Percentiles rank a stretch among this genome's conserved stretches.
These are phyloP conservation scores for Coecobrya sp. DNA, from an alignment of 2,888 invertebrate genomes.

Conservation along the genomic window DNA sequence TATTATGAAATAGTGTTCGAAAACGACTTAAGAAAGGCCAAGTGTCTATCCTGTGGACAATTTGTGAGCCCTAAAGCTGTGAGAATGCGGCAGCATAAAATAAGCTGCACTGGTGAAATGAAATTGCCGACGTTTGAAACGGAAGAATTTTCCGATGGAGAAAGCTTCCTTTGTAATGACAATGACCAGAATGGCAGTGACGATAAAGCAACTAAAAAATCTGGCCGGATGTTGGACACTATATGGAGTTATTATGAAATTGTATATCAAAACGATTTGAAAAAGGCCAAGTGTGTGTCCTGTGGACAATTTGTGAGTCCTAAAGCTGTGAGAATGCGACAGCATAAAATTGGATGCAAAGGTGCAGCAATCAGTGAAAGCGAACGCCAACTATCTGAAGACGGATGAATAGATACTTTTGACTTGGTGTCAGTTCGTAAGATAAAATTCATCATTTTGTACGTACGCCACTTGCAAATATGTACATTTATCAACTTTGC, in stretches of 20 bases:
- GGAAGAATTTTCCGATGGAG: neutral
- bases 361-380: neutral
- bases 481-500: too few relatives aligned
- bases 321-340: conserved; percentile 61
- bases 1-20: conserved; percentile 38
- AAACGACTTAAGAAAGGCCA: conserved; percentile 59
- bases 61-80: conserved; percentile 65
- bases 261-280: conserved; percentile 7
- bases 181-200: neutral
- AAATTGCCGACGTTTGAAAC: neutral
- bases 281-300: conserved; percentile 64
- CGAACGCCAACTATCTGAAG: neutral
- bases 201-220: neutral
- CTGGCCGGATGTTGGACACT: conserved; percentile 31
- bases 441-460: too few relatives aligned
- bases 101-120: conserved; percentile 7
- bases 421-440: too few relatives aligned
- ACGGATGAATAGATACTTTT: too few relatives aligned
- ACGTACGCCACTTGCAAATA: too few relatives aligned
- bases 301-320: conserved; percentile 67
- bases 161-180: neutral
- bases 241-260: conserved; percentile 66
- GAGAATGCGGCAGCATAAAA: conserved; percentile 65
- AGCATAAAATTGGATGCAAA: conserved; percentile 54
- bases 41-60: conserved; percentile 64